Evolutionary conservation across 2,113 vertebrate genomes (phyloP).

Genomic region (Odobenus rosmarus): DNA sequence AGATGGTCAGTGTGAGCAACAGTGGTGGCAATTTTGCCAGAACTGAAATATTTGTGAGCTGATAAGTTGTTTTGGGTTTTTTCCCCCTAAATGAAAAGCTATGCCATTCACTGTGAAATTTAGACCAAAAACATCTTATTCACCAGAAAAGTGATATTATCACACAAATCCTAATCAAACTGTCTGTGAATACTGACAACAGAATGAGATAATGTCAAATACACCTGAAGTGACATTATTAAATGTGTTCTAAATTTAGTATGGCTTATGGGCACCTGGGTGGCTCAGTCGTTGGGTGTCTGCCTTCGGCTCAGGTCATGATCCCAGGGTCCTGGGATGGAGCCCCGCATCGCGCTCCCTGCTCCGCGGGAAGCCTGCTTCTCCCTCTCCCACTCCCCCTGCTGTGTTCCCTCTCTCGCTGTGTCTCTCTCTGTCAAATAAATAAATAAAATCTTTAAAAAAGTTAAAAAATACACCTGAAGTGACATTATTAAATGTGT

Average conservation of each 20-base stretch:
- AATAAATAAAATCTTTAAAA: no score
- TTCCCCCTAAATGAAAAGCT: conserved; percentile 16
- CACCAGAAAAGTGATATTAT: background rate
- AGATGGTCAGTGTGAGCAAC: background rate
- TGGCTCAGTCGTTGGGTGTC: no score
- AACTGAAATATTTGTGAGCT: background rate
- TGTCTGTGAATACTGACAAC: conserved; percentile 23
- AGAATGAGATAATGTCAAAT: conserved; percentile 40
- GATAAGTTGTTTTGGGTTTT: background rate
- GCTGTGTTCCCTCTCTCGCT: no score
- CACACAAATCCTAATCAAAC: background rate
- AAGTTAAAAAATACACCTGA: background rate
- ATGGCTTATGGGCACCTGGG: background rate
- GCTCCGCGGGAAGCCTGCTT: no score
- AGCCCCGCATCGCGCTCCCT: no score
- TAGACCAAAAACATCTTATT: conserved; percentile 16
- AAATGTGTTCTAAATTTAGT: conserved; percentile 45
- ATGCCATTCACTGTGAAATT: background rate
- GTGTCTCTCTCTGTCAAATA: no score
- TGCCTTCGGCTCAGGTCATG: no score
- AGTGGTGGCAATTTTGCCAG: background rate
- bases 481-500: background rate
- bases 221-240: background rate
- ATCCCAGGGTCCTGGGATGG: no score
- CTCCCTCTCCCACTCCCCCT: no score